Evolutionary conservation across 2,888 invertebrate genomes (phyloP), one percentile per base, ranked within the genome.

Genomic region (Oscheius sp.): DNA sequence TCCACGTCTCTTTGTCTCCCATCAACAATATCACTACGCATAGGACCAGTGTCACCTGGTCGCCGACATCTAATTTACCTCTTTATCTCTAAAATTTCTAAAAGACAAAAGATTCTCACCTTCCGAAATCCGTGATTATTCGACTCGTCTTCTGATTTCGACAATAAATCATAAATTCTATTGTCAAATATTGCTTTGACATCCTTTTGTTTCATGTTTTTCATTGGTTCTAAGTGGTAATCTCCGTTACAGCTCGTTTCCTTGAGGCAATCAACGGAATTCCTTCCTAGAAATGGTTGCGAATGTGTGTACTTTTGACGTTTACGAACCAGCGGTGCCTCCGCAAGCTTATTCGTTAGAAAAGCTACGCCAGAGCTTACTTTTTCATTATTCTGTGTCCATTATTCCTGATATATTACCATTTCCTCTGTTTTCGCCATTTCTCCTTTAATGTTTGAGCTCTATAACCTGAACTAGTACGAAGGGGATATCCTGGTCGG

Each of bases 11-110:
- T 66, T 49, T 35, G 35, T 35, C 35, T 52, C 66, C 45, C 66
- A 66, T 66, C 66, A 66, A 66, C 66, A 66, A 66, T 66, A 66
- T 49, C 66, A 66, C 52, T 52, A 66, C 52, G 49, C 25, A 35
- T 35, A 35, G 35, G 35, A 61, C 43, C 61, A 61, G 61, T 25
- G 35, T 35, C 45, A 41, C 61, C 61, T 61, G 61, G 18, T 45
- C 61, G 7, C 55, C 25, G 16, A 49, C n/a, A n/a, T 55, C 25
- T 18, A 55, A 23, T 25, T 55, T 16, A 21, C 49, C 21, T 49
- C n/a, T 49, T 49, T 49, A 16, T 49, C 21, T 49, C 49, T 9
- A 3, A 6, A n/a, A 9, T 9, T 9, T 35, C 35, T 9, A 35
- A 35, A 35, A 35, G 35, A 49, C 3, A 49, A 3, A 5, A 13